These are phyloP conservation scores for Agrochola lychnidis DNA, from an alignment of 2,888 invertebrate species.

Conservation along the genomic window DNA sequence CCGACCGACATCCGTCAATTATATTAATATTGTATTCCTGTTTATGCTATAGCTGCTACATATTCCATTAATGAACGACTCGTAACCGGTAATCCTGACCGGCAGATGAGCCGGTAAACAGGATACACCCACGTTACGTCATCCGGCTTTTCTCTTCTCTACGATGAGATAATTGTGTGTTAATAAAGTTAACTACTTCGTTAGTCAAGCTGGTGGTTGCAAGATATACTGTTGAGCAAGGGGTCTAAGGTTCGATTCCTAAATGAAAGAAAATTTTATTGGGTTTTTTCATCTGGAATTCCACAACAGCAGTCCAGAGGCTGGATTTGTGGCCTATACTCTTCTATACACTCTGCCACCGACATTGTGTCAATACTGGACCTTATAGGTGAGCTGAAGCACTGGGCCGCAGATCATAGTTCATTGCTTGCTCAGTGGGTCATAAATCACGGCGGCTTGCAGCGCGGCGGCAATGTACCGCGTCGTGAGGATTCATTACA, in stretches of 20 bases:
- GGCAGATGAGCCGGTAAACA: conserved; percentile 18
- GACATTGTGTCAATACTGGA: not conserved
- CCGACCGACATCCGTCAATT: conserved; percentile 18
- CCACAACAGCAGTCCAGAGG: not conserved
- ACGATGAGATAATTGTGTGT: conserved; percentile 8
- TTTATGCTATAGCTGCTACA: conserved; percentile 1
- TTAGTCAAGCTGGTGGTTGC: not conserved
- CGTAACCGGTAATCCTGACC: conserved; percentile 13
- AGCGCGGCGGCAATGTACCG: conserved; percentile 26
- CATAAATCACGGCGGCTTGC: conserved; percentile 34
- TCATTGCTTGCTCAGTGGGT: conserved; percentile 27
- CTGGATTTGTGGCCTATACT: not conserved
- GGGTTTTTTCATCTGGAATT: not conserved
- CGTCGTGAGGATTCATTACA: conserved; percentile 59
- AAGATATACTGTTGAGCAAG: not conserved
- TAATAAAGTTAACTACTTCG: not conserved
- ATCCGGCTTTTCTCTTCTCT: conserved; percentile 1
- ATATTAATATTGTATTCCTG: conserved; percentile 34
- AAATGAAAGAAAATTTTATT: not conserved
- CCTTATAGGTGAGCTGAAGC: not conserved
- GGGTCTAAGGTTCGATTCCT: not conserved
- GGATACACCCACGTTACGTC: conserved; percentile 44
- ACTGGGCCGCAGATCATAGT: conserved; percentile 13
- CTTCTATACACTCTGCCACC: not conserved
- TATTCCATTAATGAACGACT: conserved; percentile 43